Evolutionary conservation across 2,113 vertebrate species (phyloP), one percentile per base, ranked within the genome.

Genomic region (Marmota monax): DNA sequence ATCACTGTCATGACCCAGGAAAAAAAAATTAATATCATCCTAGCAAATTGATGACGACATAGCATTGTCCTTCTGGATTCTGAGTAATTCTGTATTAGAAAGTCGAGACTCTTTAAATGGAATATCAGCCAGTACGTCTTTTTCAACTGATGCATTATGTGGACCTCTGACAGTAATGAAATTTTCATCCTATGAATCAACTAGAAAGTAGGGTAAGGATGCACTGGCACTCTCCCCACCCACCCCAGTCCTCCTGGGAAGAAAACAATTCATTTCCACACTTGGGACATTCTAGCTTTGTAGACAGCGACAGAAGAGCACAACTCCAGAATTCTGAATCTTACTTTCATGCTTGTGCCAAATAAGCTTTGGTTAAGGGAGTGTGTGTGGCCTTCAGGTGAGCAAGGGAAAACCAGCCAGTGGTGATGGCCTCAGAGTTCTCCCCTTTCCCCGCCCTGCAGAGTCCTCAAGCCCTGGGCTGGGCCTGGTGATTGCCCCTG

Each of bases 171-270:
- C 39, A 45, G 79, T 32, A 84, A n/a, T 22, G 42, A 18, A 39
- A 17, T 37, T 9, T 13, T 73, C 14, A 0, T 39, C 14, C 0
- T 39, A 7, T 61, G 13, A 11, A 25, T 85, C 37, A 69, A 0
- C 20, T 32, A 27, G 80, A 63, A 58, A 72, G 23, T 4, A n/a
- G 2, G 5, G 13, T 10, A 4, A 45, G 51, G 17, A 45, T 32
- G 5, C 39, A 80, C 63, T 32, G 45, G 34, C 3, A 1, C 5
- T 34, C 65, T 22, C 39, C 32, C 42, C 23, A 51, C n/a, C 73
- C 7, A 18, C 39, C 34, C 3, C 1, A 18, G 58, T 34, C 65
- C 22, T 61, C n/a, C 17, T 78, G 56, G 32, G 84, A 51, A 76
- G 58, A 84, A 11, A 27, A 18, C 11, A 39, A 9, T 22, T 65